These are phyloP conservation scores for Notolepis coatsorum DNA, from an alignment of 2,797 vertebrate genomes.

Conservation along the genomic window DNA sequence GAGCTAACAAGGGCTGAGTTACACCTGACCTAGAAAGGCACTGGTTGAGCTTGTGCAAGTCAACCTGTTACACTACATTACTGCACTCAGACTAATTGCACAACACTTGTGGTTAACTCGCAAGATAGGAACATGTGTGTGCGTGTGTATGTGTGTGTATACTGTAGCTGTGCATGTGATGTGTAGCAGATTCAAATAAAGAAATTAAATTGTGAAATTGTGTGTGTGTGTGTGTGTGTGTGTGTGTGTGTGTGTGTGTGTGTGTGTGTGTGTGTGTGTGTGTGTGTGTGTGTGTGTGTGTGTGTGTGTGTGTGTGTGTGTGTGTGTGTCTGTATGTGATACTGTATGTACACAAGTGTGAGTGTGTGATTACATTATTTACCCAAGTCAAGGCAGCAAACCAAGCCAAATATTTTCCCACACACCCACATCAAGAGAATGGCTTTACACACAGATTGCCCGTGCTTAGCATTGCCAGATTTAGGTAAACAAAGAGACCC, in stretches of 20 bases:
- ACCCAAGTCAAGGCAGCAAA: slow-evolving; percentile 11
- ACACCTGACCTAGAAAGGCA: slow-evolving; percentile 39
- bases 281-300: neutral
- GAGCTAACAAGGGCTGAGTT: slow-evolving; percentile 30
- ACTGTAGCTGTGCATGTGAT: neutral
- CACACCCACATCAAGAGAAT: slow-evolving; percentile 15
- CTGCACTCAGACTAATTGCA: slow-evolving; percentile 9
- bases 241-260: neutral
- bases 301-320: neutral
- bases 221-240: no score
- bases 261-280: neutral
- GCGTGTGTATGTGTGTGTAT: neutral
- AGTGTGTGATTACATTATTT: slow-evolving; percentile 38
- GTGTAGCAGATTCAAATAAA: neutral
- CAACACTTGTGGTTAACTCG: slow-evolving; percentile 26
- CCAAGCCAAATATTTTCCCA: slow-evolving; percentile 36
- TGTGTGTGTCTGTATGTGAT: neutral
- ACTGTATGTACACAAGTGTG: neutral
- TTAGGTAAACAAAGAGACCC: slow-evolving; percentile 27
- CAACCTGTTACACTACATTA: slow-evolving; percentile 63
- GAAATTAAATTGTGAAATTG: neutral
- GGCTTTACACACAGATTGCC: slow-evolving; percentile 31
- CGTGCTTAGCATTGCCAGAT: slow-evolving; percentile 30
- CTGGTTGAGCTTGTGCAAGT: slow-evolving; percentile 48
- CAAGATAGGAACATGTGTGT: slow-evolving; percentile 3